Percentiles rank a stretch among this genome's conserved stretches.
Evolutionary conservation across 2,113 vertebrate species (phyloP).

Genomic region (Origma solitaria): DNA sequence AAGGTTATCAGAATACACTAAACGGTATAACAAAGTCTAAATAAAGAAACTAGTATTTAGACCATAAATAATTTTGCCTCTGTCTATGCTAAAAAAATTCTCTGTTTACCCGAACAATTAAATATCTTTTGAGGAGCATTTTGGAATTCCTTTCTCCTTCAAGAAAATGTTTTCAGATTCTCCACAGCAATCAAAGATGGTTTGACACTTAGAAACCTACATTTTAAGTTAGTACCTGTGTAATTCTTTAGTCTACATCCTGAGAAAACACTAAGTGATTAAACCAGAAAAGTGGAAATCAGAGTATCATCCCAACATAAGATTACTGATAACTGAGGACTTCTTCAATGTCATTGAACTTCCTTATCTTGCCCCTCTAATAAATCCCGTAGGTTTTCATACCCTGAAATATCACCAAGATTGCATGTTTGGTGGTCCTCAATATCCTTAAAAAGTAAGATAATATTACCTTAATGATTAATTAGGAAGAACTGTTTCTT

Average conservation of each 20-base stretch:
- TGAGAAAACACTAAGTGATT: neutral
- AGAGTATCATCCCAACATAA: neutral
- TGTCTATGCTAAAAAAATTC: neutral
- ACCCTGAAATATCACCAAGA: neutral
- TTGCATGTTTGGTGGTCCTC: fast-evolving
- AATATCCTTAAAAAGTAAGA: neutral
- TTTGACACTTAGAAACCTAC: neutral
- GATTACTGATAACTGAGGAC: neutral
- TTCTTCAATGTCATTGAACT: neutral
- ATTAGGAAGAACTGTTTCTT: neutral
- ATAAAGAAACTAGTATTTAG: neutral
- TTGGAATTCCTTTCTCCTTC: neutral
- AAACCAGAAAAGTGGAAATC: neutral
- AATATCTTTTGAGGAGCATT: neutral
- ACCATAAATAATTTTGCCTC: neutral
- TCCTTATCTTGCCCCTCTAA: neutral
- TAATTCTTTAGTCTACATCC: neutral
- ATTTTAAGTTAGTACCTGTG: neutral
- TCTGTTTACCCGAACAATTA: neutral
- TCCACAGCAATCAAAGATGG: neutral
- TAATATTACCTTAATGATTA: neutral
- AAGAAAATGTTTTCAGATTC: neutral
- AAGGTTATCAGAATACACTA: slow-evolving; percentile 14
- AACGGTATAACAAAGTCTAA: neutral
- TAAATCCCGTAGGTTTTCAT: neutral